Base-by-base conservation (phyloP, 2,797 vertebrate genomes). In the Galagoides demidoff region DNA sequence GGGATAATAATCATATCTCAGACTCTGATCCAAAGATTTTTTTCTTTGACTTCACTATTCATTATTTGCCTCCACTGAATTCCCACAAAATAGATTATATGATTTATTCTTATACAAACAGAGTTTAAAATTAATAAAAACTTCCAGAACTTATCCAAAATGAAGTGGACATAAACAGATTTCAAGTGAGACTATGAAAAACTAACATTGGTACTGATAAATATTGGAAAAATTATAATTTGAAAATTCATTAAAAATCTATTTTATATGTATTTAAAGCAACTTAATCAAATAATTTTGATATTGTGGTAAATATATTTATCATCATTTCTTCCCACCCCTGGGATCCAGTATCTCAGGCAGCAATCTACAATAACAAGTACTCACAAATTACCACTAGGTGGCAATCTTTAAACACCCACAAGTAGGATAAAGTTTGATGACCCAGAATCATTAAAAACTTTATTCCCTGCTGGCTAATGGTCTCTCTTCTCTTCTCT, bases 341-440 rank as follows among this genome's bases (percentile, higher is more conserved):
- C 34, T 66, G 82, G n/a, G 2, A 20, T 84, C 13, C 5, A 57
- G 0, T 5, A 55, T 14, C 84, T 61, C 31, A 12, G 10, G 19
- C 71, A 55, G 34, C 37, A 2, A 37, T 49, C 43, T 25, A 45
- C 43, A 82, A 10, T 37, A n/a, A n/a, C 17, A 87, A 95, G 61
- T 96, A 74, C 89, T 90, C 39, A 16, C 0, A 9, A 0, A 34
- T 0, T 16, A 66, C 98, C 98, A 98, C 98, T 74, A 98, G 98
- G 95, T 97, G 98, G 98, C 98, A 70, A 10, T 90, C 0, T 94
- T 93, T 94, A 95, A 97, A 97, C 97, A 68, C 23, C 0, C 71
- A 73, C 86, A 29, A 66, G 34, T 27, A 61, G 61, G 14, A 52
- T 73, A 74, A 93, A 66, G n/a, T 66, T 17, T 34, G 13, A 29